Evolutionary conservation across 2,797 vertebrate species (phyloP), one percentile per base, ranked within the genome.

Genomic region (Fundulus diaphanus): DNA sequence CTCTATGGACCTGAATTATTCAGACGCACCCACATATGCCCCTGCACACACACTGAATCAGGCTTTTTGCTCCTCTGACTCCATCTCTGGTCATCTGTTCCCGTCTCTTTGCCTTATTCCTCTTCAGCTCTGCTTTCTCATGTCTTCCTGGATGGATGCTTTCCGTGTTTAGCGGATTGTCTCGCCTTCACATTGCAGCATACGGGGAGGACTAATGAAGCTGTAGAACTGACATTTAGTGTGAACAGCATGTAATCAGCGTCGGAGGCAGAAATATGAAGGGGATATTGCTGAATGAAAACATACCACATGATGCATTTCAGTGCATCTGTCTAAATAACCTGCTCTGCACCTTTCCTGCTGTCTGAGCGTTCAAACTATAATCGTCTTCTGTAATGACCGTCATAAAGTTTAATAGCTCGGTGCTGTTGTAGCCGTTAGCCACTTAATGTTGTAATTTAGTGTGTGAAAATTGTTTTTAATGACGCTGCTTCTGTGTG

Each of bases 401-500:
- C 95, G 96, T 96, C 96, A 94, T 95, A 96, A 96, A 94, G 94
- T 96, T 95, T 94, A 93, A 95, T 93, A 93, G 93, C 95, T 92
- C 88, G 82, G 93, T 82, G 77, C 95, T 96, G 94, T 82, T 83
- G 81, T 87, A 88, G 83, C 96, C 92, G 93, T 95, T 96, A 95
- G 95, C 93, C 95, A 96, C 95, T 97, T 97, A 96, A 96, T 97
- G 96, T 96, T 96, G 77, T 72, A 70, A 76, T 48, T 61, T 82
- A 76, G 79, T 79, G 96, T 96, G 95, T 96, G 95, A 95, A 90
- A 95, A 96, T 96, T 93, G 94, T 93, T 90, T 96, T 90, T 95
- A 96, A 96, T 95, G 96, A 96, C 95, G 95, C 96, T 90, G 92
- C 93, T 93, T 94, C 91, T 93, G 85, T 88, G 75, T 94, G 68